These are phyloP conservation scores for Lordiphosa clarofinis DNA, from an alignment of 1,140 invertebrate species.

Conservation along the genomic window DNA sequence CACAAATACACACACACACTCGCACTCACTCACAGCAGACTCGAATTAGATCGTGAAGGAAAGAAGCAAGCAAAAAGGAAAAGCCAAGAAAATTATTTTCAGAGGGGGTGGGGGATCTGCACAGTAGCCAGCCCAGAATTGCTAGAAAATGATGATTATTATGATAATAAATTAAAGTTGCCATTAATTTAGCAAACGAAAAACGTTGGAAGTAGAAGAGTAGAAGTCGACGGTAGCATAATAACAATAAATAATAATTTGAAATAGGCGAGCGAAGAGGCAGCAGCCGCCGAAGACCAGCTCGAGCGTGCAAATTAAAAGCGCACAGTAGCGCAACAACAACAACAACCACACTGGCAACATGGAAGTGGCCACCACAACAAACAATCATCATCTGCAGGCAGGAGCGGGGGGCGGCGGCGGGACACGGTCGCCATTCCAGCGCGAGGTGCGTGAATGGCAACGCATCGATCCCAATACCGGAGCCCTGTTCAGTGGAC, in stretches of 20 bases:
- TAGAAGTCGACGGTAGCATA: slow-evolving; percentile 46
- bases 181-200: slow-evolving; percentile 78
- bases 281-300: slow-evolving; percentile 20
- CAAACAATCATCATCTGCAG: slow-evolving; percentile 67
- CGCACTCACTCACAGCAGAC: slow-evolving; percentile 10
- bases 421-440: slow-evolving; percentile 71
- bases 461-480: slow-evolving; percentile 79
- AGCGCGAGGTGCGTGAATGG: slow-evolving; percentile 79
- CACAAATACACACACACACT: slow-evolving; percentile 24
- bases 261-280: slow-evolving; percentile 61
- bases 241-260: slow-evolving; percentile 78
- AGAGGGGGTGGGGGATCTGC: background rate
- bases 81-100: slow-evolving; percentile 60
- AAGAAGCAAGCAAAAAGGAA: slow-evolving; percentile 50
- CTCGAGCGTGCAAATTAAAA: slow-evolving; percentile 77
- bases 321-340: slow-evolving; percentile 65
- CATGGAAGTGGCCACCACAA: slow-evolving; percentile 77
- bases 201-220: slow-evolving; percentile 26
- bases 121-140: slow-evolving; percentile 57
- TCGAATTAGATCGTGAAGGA: slow-evolving; percentile 70
- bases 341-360: slow-evolving; percentile 22
- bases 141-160: slow-evolving; percentile 77
- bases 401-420: slow-evolving; percentile 11
- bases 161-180: slow-evolving; percentile 79
- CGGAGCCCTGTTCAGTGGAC: slow-evolving; percentile 76